Conservation (phyloP, 1,140 invertebrate species). For the Coenobita brevimanus region DNA sequence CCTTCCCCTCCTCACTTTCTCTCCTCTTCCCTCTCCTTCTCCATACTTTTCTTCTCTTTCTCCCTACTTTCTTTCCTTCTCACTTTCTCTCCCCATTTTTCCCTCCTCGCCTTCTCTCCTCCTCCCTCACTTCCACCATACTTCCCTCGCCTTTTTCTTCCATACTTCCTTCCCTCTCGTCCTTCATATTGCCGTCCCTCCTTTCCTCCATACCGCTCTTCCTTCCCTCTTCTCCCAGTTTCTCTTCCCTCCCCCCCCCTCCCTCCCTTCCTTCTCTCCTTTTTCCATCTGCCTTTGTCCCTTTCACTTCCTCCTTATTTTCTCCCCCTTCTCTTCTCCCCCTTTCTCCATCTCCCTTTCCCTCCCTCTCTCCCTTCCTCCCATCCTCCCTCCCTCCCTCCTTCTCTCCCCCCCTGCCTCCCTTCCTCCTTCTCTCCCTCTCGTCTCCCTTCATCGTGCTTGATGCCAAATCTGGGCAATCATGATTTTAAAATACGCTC, state of each 20-base stretch:
- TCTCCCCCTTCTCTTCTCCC: neutral
- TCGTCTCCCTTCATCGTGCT: constrained; percentile 41
- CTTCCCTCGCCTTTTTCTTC: neutral
- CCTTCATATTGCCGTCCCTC: no score
- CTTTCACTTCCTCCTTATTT: neutral
- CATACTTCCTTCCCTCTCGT: no score
- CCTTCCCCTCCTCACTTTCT: neutral
- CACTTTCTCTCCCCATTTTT: constrained; percentile 22
- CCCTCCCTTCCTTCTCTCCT: neutral
- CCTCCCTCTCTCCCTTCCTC: neutral
- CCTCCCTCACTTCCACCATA: neutral
- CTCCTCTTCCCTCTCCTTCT: neutral
- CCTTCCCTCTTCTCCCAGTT: neutral
- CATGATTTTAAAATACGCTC: constrained; percentile 63
- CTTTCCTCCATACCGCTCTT: no score
- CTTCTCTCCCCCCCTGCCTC: neutral
- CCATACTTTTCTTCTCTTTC: neutral
- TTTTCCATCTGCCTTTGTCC: neutral
- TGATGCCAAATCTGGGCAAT: constrained; percentile 62
- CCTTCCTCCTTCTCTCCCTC: no score
- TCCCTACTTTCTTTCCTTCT: neutral
- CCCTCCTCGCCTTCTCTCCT: constrained; percentile 23
- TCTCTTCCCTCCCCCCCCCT: neutral
- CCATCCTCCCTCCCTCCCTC: neutral
- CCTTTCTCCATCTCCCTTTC: neutral